A percentile compares a stretch with the other conserved stretches of the same genome.
Evolutionary conservation across 2,113 vertebrate genomes (phyloP).

Genomic region (Redunca redunca): DNA sequence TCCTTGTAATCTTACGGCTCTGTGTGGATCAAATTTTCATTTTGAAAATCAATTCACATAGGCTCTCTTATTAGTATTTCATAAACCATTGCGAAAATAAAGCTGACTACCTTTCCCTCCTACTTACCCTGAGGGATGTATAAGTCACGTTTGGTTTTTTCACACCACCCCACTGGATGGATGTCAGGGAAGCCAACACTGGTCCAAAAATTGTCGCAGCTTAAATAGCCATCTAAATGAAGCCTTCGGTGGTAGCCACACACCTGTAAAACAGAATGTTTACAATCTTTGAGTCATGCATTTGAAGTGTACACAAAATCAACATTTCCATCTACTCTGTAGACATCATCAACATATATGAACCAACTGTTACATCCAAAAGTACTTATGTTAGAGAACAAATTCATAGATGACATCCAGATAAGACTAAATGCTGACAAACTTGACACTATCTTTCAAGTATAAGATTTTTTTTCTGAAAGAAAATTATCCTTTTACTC

Average conservation of each 20-base stretch:
- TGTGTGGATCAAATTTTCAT: not conserved
- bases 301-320: not conserved
- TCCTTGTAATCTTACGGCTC: not conserved
- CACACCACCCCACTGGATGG: slow-evolving; percentile 77
- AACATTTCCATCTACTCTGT: not conserved
- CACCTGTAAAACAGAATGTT: slow-evolving; percentile 59
- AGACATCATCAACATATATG: not conserved
- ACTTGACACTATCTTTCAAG: not conserved
- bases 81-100: slow-evolving; percentile 29
- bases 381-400: not conserved
- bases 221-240: slow-evolving; percentile 78
- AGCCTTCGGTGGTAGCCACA: slow-evolving; percentile 76
- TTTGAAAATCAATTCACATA: slow-evolving; percentile 38
- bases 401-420: not conserved
- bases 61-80: not conserved
- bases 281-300: not conserved
- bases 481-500: not conserved
- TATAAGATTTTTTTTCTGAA: not conserved
- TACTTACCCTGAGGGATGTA: slow-evolving; percentile 73
- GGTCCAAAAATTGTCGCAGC: slow-evolving; percentile 80
- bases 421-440: not conserved
- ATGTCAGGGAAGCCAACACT: slow-evolving; percentile 77
- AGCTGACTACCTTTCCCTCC: not conserved
- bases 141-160: slow-evolving; percentile 76
- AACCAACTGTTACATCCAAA: not conserved